phyloP scores from a whole-genome alignment of 64 coral and sea anemone species.

The Hydrozoanthus tunicans region DNA sequence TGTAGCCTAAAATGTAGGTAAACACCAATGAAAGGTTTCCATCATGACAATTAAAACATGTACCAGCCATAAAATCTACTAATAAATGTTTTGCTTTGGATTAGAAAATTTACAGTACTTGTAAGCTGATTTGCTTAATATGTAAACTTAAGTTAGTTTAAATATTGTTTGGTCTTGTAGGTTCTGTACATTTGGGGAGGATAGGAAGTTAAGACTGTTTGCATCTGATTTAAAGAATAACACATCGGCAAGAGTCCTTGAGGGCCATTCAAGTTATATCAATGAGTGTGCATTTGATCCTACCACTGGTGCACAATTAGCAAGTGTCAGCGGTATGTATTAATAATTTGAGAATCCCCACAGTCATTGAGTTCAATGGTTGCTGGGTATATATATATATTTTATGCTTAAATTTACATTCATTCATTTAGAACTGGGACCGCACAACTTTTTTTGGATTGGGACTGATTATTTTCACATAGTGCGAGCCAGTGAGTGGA shows the following conservation, averaged over 20 bases:
- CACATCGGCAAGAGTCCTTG: constrained; percentile 68
- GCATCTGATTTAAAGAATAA: constrained; percentile 66
- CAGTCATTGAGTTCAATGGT: too few species aligned
- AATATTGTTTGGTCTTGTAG: constrained; percentile 19
- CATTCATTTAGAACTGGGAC: too few species aligned
- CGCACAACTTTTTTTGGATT: too few species aligned
- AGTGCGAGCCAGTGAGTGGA: too few species aligned
- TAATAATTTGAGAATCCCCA: not conserved
- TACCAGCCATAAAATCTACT: too few species aligned
- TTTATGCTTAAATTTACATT: not conserved
- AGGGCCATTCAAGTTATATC: constrained; percentile 86
- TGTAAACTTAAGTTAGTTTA: not conserved
- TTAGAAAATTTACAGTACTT: too few species aligned
- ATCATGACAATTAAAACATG: too few species aligned
- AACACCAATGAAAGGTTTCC: too few species aligned
- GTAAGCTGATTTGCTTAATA: not conserved
- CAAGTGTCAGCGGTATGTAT: constrained; percentile 88
- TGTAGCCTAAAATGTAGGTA: too few species aligned
- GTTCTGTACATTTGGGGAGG: constrained; percentile 90
- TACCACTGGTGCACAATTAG: constrained; percentile 67
- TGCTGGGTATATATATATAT: too few species aligned
- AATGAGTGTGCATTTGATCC: constrained; percentile 95
- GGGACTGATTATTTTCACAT: too few species aligned
- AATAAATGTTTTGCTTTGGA: too few species aligned
- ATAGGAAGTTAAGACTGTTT: constrained; percentile 82